A percentile compares a stretch with the other conserved stretches of the same genome.
These are phyloP conservation scores for Poeciliopsis infans DNA, from an alignment of 2,797 vertebrate species.

Conservation along the genomic window DNA sequence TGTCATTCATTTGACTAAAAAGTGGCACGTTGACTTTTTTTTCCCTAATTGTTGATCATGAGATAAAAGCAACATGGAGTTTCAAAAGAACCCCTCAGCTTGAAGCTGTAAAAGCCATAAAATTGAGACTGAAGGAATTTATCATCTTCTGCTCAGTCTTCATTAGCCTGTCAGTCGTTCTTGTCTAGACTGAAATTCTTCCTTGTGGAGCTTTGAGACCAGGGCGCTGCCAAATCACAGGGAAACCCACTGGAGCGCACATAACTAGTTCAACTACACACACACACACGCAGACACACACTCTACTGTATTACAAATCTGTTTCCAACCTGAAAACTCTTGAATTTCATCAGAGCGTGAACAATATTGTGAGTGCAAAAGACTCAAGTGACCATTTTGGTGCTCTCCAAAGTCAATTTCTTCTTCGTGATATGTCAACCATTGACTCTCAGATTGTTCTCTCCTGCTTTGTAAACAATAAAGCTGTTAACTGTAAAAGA, in stretches of 20 bases:
- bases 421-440: conserved; percentile 21
- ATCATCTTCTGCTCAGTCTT: conserved; percentile 49
- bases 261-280: conserved; percentile 20
- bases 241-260: conserved; percentile 34
- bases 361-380: conserved; percentile 17
- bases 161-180: conserved; percentile 43
- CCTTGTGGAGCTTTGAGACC: conserved; percentile 37
- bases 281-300: background rate
- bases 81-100: conserved; percentile 48
- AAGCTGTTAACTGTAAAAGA: background rate
- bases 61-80: conserved; percentile 32
- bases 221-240: conserved; percentile 30
- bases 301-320: conserved; percentile 31
- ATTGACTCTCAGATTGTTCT: conserved; percentile 12
- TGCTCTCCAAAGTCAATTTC: conserved; percentile 40
- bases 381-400: conserved; percentile 40
- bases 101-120: conserved; percentile 27
- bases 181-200: conserved; percentile 46
- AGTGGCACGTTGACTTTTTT: background rate
- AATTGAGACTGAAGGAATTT: conserved; percentile 47
- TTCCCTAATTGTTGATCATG: conserved; percentile 33
- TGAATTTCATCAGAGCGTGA: conserved; percentile 46
- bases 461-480: background rate
- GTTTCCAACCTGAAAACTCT: conserved; percentile 38
- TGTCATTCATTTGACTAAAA: conserved; percentile 8